Conservation (phyloP, 2,797 vertebrate species). For the Diglossa cyanea region DNA sequence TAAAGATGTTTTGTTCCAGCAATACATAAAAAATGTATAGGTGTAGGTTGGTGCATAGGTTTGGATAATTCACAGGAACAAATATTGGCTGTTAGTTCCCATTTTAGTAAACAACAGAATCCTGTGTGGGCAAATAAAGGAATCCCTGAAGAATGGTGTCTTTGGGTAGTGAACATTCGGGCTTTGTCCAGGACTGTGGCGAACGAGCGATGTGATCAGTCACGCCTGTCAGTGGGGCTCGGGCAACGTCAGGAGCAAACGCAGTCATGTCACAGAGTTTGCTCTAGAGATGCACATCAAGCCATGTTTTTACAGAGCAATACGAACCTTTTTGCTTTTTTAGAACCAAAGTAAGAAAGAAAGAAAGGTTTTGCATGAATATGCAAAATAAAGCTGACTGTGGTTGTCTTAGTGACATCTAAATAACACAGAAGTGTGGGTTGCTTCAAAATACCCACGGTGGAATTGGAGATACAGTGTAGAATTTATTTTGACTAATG, state of each 20-base stretch:
- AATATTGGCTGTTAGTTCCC: conserved; percentile 35
- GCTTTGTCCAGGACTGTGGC: conserved; percentile 62
- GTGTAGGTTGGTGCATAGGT: background rate
- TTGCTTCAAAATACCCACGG: background rate
- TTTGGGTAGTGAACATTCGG: conserved; percentile 59
- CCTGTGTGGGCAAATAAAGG: conserved; percentile 39
- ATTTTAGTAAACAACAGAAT: conserved; percentile 25
- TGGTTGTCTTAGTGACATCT: background rate
- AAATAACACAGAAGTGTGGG: background rate
- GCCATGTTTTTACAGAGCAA: background rate
- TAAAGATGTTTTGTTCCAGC: background rate
- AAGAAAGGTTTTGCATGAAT: background rate
- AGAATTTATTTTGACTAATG: background rate
- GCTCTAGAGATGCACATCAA: background rate
- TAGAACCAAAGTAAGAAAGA: background rate
- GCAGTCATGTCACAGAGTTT: fast-evolving
- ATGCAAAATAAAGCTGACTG: background rate
- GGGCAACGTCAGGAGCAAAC: background rate
- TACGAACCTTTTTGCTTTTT: background rate
- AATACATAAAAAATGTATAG: background rate
- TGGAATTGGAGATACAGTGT: background rate
- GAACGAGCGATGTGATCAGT: background rate
- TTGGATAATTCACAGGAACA: conserved; percentile 10
- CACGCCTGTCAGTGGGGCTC: conserved; percentile 15
- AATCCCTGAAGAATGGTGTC: conserved; percentile 43